phyloP scores from a whole-genome alignment of 2,888 invertebrate genomes.

The Phortica magna region DNA sequence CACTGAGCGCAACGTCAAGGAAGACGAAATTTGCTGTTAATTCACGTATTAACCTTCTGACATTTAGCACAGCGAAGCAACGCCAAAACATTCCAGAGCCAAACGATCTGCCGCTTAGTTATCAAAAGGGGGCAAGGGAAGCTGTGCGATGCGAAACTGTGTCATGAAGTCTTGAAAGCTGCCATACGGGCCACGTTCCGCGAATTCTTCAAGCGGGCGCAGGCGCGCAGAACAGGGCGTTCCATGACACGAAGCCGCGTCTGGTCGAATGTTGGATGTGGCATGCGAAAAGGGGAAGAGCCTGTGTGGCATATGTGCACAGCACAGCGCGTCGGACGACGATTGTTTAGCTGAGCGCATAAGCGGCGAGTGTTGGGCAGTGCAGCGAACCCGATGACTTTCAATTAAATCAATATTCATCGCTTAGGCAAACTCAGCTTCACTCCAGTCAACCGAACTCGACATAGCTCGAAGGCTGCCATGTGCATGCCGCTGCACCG shows the following conservation, averaged over 20 bases:
- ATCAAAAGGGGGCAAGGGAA: not conserved
- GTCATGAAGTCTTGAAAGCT: not conserved
- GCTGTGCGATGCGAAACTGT: conserved; percentile 52
- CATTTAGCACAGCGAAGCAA: conserved; percentile 66
- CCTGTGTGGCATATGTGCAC: conserved; percentile 1
- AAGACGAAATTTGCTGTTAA: conserved; percentile 73
- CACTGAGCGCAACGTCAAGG: conserved; percentile 52
- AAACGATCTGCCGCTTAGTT: conserved; percentile 20
- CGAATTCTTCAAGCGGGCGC: conserved; percentile 38
- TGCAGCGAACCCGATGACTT: conserved; percentile 59
- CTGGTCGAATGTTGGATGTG: conserved; percentile 35
- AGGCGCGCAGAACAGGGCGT: conserved; percentile 27
- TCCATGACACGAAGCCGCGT: conserved; percentile 24
- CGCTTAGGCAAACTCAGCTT: conserved; percentile 62
- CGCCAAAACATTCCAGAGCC: conserved; percentile 35
- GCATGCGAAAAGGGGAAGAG: conserved; percentile 7
- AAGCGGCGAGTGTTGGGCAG: not conserved
- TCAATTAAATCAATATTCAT: conserved; percentile 76
- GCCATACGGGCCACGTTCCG: conserved; percentile 19
- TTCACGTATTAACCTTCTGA: conserved; percentile 76
- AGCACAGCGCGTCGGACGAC: not conserved
- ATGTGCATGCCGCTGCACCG: conserved; percentile 59
- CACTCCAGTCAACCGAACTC: not conserved
- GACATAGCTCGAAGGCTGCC: conserved; percentile 53
- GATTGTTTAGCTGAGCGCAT: not conserved